Percentiles rank a stretch among this genome's conserved stretches.
Evolutionary conservation across 2,797 vertebrate genomes (phyloP).

Genomic region (Hapalemur alaotrensis): DNA sequence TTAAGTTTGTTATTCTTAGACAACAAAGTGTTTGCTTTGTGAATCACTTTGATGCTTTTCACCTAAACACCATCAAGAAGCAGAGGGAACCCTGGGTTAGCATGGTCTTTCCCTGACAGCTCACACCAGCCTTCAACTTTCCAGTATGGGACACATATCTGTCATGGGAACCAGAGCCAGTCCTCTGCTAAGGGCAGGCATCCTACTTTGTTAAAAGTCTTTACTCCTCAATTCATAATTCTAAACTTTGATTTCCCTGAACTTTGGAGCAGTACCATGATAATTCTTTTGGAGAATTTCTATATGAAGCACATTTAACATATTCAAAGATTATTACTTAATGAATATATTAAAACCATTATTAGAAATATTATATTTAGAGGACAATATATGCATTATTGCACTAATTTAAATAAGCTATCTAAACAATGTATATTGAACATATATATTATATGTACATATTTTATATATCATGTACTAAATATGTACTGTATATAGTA

Average conservation of each 20-base stretch:
- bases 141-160: no score
- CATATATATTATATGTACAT: neutral
- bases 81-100: neutral
- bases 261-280: neutral
- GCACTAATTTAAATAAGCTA: neutral
- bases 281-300: neutral
- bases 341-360: neutral
- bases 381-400: neutral
- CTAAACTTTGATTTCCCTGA: neutral
- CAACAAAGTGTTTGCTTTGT: slow-evolving; percentile 4
- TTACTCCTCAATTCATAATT: neutral
- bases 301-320: neutral
- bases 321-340: neutral
- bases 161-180: neutral
- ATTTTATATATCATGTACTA: neutral
- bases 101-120: neutral
- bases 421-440: neutral
- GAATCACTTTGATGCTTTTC: neutral
- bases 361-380: neutral
- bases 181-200: neutral
- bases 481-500: neutral
- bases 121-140: neutral
- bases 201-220: neutral
- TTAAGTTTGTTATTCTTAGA: neutral
- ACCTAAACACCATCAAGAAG: neutral